A percentile compares a stretch with the other conserved stretches of the same genome.
These are phyloP conservation scores for Macrostomum lignano DNA, from an alignment of 1,140 invertebrate genomes.

Conservation along the genomic window DNA sequence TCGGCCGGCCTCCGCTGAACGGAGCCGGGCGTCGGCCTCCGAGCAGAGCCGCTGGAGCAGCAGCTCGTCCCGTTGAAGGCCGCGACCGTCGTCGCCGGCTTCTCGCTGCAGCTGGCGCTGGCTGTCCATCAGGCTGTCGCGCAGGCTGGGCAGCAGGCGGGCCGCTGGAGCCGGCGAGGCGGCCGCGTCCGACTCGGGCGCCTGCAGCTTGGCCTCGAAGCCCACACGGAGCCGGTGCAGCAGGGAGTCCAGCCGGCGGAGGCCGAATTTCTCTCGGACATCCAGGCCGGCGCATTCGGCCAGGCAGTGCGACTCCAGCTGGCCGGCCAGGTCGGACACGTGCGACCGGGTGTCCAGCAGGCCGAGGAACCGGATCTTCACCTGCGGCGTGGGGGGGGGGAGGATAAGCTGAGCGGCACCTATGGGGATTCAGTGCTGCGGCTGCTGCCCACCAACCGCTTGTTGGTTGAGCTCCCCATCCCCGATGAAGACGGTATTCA, in stretches of 20 bases:
- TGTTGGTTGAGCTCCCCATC: background rate
- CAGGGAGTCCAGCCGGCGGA: background rate
- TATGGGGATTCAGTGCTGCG: no score
- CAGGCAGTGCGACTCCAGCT: background rate
- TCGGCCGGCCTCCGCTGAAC: conserved; percentile 7
- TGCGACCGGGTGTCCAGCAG: background rate
- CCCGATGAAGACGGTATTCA: no score
- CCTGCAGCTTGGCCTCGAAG: background rate
- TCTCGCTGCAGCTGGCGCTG: no score
- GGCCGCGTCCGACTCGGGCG: conserved; percentile 9
- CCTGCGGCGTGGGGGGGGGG: background rate
- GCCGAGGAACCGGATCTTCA: background rate
- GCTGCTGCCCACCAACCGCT: no score
- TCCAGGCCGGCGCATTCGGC: conserved; percentile 4
- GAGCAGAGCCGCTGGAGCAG: conserved; percentile 12
- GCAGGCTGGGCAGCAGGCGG: no score
- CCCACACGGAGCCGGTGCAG: background rate
- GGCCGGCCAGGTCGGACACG: background rate
- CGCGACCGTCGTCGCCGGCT: background rate
- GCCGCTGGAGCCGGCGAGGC: conserved; percentile 3
- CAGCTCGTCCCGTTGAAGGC: conserved; percentile 8
- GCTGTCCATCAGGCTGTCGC: no score
- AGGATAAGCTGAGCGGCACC: background rate
- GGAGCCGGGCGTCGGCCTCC: no score
- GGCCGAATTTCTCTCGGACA: background rate